Base-by-base conservation (phyloP, 1,140 invertebrate species). In the Brachionus koreanus region DNA sequence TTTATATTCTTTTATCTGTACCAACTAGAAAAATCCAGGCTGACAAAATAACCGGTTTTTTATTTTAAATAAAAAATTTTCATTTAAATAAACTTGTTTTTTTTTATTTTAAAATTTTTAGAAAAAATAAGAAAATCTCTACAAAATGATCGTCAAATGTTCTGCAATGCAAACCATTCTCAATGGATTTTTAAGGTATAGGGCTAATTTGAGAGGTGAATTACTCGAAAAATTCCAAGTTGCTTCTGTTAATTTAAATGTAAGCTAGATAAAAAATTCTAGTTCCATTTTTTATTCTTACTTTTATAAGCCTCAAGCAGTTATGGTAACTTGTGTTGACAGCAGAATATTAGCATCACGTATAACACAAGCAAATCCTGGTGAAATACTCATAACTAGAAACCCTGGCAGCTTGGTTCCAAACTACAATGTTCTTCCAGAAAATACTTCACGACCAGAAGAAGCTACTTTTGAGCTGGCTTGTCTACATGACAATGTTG, bases 251-350 rank as follows among this genome's bases (percentile, higher is more conserved):
- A 35, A 65, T 35, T 49, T 39, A 25, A 65, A 65, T 65, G 79
- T 82, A 65, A 82, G 13, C 29, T 91, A 84, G 86, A 85, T 88
- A 97, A 35, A 33, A 35, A 23, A 23, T 10, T 25, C 5, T 35
- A 39, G 25, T 19, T 3, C 9, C 13, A 79, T 25, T 7, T 35
- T 16, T 43, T 33, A 57, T 16, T 16, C 29, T 61, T 77, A 19
- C 13, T 33, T 6, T n/a, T 3, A n/a, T n/a, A n/a, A 82, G 94
- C 96, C 96, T 6, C 95, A 95, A 91, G 94, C 95, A 83, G 92
- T 98, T 82, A 95, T 98, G 89, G 96, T 98, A 88, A 96, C 95
- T 16, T 98, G 96, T 89, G 97, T 98, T 93, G 96, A 98, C 90
- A 95, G 94, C 88, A 91, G 96, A 90, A 95, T 98, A 93, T 93